Conservation (phyloP, 2,797 vertebrate genomes). For the Neopelma chrysocephalum region DNA sequence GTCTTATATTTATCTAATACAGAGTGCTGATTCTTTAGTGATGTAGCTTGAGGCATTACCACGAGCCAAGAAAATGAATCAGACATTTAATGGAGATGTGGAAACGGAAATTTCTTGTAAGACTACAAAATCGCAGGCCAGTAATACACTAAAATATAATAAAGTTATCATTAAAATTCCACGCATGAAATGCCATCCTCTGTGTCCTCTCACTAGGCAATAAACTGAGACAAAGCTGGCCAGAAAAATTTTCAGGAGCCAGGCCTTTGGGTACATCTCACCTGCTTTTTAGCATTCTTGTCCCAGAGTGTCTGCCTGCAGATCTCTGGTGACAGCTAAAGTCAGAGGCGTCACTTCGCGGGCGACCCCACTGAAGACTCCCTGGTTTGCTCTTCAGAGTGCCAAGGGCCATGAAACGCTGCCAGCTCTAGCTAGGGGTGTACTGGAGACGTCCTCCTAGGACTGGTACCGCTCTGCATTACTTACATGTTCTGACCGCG, state of each 20-base stretch:
- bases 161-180: slow-evolving; percentile 69
- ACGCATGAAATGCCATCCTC: neutral
- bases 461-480: rapidly evolving
- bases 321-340: neutral
- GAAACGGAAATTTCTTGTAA: slow-evolving; percentile 74
- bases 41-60: slow-evolving; percentile 44
- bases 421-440: neutral
- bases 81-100: slow-evolving; percentile 69
- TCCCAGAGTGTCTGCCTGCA: neutral
- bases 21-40: slow-evolving; percentile 45
- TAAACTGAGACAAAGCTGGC: neutral
- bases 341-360: neutral
- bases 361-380: rapidly evolving
- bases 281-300: neutral
- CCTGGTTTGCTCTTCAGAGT: neutral
- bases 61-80: slow-evolving; percentile 72
- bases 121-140: slow-evolving; percentile 58
- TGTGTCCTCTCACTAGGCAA: neutral
- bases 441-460: neutral
- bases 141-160: slow-evolving; percentile 62
- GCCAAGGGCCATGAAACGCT: neutral
- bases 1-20: slow-evolving; percentile 64
- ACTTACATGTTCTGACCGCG: neutral
- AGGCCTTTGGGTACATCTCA: neutral
- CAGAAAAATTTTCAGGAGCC: neutral